Evolutionary conservation across 1,140 invertebrate species (phyloP).

Genomic region (Macrobrachium rosenbergii): DNA sequence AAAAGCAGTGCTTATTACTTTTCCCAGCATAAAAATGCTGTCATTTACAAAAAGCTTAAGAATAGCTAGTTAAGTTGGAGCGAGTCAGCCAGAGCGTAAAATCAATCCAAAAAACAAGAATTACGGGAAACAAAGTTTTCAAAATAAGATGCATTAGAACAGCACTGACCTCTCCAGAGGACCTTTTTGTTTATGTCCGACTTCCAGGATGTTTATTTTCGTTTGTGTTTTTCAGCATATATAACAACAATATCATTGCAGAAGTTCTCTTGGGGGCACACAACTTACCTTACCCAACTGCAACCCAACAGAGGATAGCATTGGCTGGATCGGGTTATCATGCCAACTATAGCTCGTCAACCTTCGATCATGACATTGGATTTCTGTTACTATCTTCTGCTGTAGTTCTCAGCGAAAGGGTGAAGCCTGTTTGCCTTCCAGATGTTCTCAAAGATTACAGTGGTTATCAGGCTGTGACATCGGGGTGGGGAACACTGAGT

Average conservation of each 20-base stretch:
- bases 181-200: neutral
- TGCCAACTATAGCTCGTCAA: neutral
- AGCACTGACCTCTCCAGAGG: no score
- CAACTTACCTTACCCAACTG: neutral
- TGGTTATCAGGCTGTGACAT: neutral
- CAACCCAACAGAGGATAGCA: neutral
- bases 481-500: neutral
- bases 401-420: neutral
- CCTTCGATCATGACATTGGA: neutral
- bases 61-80: no score
- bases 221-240: neutral
- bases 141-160: no score
- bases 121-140: no score
- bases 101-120: no score
- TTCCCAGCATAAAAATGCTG: no score
- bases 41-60: no score
- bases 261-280: constrained; percentile 1
- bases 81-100: no score
- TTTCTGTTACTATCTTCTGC: neutral
- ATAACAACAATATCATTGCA: neutral
- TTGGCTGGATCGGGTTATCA: neutral
- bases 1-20: no score
- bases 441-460: neutral
- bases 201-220: no score
- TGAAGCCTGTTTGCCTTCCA: constrained; percentile 22